Conservation (phyloP, 2,113 vertebrate genomes). For the Setophaga kirtlandii region DNA sequence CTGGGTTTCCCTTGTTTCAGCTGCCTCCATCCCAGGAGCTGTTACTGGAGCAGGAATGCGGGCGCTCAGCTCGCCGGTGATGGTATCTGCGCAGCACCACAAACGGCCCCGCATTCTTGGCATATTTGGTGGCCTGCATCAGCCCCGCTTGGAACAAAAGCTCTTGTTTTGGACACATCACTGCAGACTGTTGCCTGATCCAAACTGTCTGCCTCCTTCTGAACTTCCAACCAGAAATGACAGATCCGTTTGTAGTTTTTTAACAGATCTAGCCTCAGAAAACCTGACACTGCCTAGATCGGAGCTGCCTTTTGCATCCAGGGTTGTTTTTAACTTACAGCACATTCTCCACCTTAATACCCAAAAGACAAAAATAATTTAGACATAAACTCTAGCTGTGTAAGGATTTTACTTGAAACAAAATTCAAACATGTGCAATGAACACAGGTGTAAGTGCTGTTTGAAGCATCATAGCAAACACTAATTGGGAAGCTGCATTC, state of each 20-base stretch:
- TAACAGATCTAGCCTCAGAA: neutral
- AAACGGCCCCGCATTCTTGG: slow-evolving; percentile 50
- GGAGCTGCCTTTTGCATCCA: neutral
- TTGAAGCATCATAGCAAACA: neutral
- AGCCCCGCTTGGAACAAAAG: slow-evolving; percentile 62
- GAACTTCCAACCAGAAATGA: neutral
- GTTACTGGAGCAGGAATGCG: neutral
- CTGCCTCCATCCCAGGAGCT: neutral
- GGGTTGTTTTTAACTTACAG: neutral
- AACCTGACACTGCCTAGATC: neutral
- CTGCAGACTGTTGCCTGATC: slow-evolving; percentile 36
- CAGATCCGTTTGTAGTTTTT: neutral
- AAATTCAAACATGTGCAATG: neutral
- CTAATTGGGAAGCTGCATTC: neutral
- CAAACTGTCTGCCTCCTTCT: slow-evolving; percentile 44
- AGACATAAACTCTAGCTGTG: neutral
- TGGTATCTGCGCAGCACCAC: slow-evolving; percentile 39
- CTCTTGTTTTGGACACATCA: slow-evolving; percentile 49
- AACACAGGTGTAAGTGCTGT: neutral
- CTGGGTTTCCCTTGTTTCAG: neutral
- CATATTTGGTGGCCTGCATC: slow-evolving; percentile 59
- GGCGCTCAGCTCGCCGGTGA: neutral
- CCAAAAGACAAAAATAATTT: neutral
- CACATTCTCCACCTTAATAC: neutral
- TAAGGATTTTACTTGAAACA: neutral